phyloP scores from a whole-genome alignment of 2,888 invertebrate genomes.

The Leucophora obtusa region DNA sequence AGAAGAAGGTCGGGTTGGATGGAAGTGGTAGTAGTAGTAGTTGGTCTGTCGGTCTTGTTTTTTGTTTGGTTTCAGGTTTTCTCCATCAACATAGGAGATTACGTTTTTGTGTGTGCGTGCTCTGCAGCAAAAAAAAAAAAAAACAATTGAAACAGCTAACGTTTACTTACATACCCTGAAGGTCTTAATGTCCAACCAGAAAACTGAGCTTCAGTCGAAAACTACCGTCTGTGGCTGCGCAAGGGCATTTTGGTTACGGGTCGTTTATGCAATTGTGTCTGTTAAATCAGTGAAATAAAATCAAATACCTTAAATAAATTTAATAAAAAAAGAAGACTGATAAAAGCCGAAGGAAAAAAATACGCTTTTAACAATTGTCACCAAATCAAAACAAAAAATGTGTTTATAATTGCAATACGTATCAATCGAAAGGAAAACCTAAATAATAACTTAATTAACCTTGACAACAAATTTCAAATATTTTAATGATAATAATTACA shows the following conservation, averaged over 20 bases:
- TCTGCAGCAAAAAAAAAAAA: constrained; percentile 60
- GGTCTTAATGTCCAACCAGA: constrained; percentile 77
- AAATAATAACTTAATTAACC: constrained; percentile 24
- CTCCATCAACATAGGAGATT: constrained; percentile 32
- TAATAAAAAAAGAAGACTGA: constrained; percentile 28
- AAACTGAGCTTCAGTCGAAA: constrained; percentile 76
- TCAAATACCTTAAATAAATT: constrained; percentile 38
- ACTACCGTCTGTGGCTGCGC: constrained; percentile 76
- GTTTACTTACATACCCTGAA: constrained; percentile 76
- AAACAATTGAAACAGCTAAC: constrained; percentile 57
- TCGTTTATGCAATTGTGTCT: constrained; percentile 59
- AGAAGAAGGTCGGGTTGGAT: constrained; percentile 38
- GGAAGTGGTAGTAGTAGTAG: constrained; percentile 42
- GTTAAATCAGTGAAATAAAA: constrained; percentile 56
- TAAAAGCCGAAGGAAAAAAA: constrained; percentile 28
- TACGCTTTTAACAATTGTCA: constrained; percentile 34
- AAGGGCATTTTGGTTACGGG: constrained; percentile 76
- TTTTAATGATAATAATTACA: background rate
- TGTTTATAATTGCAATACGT: constrained; percentile 26
- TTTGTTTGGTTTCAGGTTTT: constrained; percentile 39
- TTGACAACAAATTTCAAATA: constrained; percentile 8
- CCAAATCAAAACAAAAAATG: constrained; percentile 36
- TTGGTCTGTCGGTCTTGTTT: constrained; percentile 50
- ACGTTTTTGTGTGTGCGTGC: constrained; percentile 22
- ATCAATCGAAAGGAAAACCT: constrained; percentile 6